Evolutionary conservation across 1,140 invertebrate species (phyloP).

Genomic region (Saxidomus purpurata): DNA sequence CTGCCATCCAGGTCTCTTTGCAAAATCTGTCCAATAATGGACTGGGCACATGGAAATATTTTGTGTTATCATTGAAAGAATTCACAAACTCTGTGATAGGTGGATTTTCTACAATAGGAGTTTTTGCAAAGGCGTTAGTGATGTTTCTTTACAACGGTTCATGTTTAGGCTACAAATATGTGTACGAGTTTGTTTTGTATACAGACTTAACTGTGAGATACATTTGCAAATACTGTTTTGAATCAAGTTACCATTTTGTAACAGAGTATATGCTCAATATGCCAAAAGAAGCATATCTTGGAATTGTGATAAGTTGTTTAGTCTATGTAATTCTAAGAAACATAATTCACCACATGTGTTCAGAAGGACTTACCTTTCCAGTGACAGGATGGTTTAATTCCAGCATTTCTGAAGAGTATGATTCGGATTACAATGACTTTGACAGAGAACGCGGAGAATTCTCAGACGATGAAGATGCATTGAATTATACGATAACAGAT

Average conservation of each 20-base stretch:
- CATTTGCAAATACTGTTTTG: slow-evolving; percentile 54
- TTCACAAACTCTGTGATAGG: slow-evolving; percentile 53
- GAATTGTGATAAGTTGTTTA: slow-evolving; percentile 62
- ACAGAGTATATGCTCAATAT: slow-evolving; percentile 66
- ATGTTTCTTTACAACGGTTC: slow-evolving; percentile 37
- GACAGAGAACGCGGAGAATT: slow-evolving; percentile 59
- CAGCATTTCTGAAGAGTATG: slow-evolving; percentile 2
- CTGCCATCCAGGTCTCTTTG: slow-evolving; percentile 56
- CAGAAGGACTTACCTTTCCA: slow-evolving; percentile 72
- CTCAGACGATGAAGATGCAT: slow-evolving; percentile 71
- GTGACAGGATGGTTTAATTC: slow-evolving; percentile 10
- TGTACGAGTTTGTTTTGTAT: background rate
- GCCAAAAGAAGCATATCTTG: slow-evolving; percentile 71
- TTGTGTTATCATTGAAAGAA: slow-evolving; percentile 51
- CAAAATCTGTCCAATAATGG: slow-evolving; percentile 54
- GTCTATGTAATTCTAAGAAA: slow-evolving; percentile 55
- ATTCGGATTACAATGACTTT: slow-evolving; percentile 23
- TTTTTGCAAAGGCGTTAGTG: background rate
- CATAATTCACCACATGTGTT: slow-evolving; percentile 52
- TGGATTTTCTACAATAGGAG: slow-evolving; percentile 49
- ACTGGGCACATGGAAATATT: slow-evolving; percentile 54
- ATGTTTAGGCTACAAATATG: slow-evolving; percentile 25
- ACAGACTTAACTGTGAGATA: slow-evolving; percentile 31
- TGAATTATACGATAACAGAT: slow-evolving; percentile 26
- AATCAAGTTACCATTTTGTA: slow-evolving; percentile 65